Evolutionary conservation across 1,140 invertebrate species (phyloP), one percentile per base, ranked within the genome.

Genomic region (Heliconius congener): DNA sequence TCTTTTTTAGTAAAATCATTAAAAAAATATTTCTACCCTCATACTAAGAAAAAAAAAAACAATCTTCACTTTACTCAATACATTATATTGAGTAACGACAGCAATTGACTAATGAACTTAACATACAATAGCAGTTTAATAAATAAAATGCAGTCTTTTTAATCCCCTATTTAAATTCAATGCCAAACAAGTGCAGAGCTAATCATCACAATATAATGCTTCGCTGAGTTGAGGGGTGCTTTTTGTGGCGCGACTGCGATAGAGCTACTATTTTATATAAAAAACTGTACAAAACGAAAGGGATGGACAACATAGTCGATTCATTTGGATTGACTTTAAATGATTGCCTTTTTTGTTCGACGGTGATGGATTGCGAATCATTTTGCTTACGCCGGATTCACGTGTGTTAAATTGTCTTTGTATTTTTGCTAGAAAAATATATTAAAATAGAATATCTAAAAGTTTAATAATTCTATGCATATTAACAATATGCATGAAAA

Each of bases 131-230:
- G 87, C 81, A 83, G 86, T 91, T 91, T 93, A 92, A 94, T 93
- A 93, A 93, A 94, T 92, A 92, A 91, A 91, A 91, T 83, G 87
- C 88, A 84, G 82, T 87, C 84, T 85, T 85, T 89, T 89, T 93
- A 94, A 93, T 93, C 91, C 89, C 92, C 92, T 84, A 93, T 94
- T 94, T 94, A 93, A 93, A 94, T 94, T 93, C 92, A 93, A 94
- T 94, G 88, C 83, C 81, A 82, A 84, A 91, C 92, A 93, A 94
- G 92, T 93, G 93, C 91, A 90, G 84, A 86, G 83, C 88, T 93
- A 93, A 93, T 94, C 92, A 93, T 93, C 89, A 90, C 92, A 93
- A 93, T 94, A 94, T 94, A 94, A 94, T 93, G 93, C 89, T 87
- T 86, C 91, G 85, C 77, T 84, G 89, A 85, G 84, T 90, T 77